Base-by-base conservation (phyloP, 2,797 vertebrate genomes). In the Pseudochaenichthys georgianus region DNA sequence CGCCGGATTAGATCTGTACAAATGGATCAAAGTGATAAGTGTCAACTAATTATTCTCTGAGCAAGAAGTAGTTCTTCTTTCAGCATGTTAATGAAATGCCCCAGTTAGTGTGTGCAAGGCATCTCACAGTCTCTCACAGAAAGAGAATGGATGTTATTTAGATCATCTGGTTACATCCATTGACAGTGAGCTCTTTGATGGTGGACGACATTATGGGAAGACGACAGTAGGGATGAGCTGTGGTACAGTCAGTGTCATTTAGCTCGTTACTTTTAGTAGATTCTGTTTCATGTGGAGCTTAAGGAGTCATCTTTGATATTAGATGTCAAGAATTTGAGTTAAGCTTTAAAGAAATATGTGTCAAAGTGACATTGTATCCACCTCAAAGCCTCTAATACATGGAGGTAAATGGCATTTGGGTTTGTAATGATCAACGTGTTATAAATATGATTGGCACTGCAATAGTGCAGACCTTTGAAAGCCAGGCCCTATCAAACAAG, bases 11-110 rank as follows among this genome's bases (percentile, higher is more conserved):
- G 54, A 80, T 86, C 65, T 47, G 73, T 85, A 67, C 75, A 81
- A 84, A 77, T 50, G 73, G 73, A 83, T 83, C 74, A 82, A 85
- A 85, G 78, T 75, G 61, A 81, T 81, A 55, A 79, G 77, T 78
- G 76, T 86, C 77, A 81, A 46, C 82, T 81, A 73, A 85, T 89
- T 73, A 74, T 80, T 82, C 70, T 81, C 71, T 84, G 55, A 87
- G 65, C 59, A n/a, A 78, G 57, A 80, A 84, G 64, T 21, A 63
- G 43, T 64, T 69, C 31, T 70, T 77, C 82, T 77, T 50, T 75
- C 61, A 76, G 54, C 46, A 12, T 77, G 67, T 54, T 71, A 73
- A 85, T 83, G 70, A 84, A 78, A 83, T 73, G 55, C 75, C 38
- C 50, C 82, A 83, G 66, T 82, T 82, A 62, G 58, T 51, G 64